phyloP scores from a whole-genome alignment of 2,888 invertebrate species.

The Leptopterna dolabrata region DNA sequence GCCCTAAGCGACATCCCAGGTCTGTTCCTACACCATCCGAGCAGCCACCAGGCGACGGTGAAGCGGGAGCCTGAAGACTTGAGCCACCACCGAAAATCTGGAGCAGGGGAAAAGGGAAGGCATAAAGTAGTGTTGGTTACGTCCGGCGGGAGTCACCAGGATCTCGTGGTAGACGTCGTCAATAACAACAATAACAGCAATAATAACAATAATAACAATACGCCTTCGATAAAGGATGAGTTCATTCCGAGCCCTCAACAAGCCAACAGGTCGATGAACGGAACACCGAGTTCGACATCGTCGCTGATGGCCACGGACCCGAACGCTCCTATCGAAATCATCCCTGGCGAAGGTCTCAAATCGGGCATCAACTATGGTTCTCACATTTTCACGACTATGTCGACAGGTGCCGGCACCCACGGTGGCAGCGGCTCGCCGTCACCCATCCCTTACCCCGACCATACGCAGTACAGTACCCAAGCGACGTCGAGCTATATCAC shows the following conservation, averaged over 20 bases:
- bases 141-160: conserved; percentile 66
- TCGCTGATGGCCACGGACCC: conserved; percentile 72
- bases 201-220: conserved; percentile 69
- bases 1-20: conserved; percentile 70
- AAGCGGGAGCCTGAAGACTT: conserved; percentile 87
- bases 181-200: conserved; percentile 70
- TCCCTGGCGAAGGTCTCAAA: conserved; percentile 68
- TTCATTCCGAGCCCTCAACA: conserved; percentile 73
- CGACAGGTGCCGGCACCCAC: conserved; percentile 58
- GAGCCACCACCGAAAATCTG: conserved; percentile 74
- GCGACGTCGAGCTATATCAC: conserved; percentile 66
- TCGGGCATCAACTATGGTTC: conserved; percentile 75
- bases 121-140: conserved; percentile 68
- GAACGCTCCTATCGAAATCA: conserved; percentile 69
- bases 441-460: conserved; percentile 72
- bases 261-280: conserved; percentile 76
- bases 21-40: conserved; percentile 68
- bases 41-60: conserved; percentile 68
- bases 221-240: conserved; percentile 67
- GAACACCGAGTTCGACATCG: conserved; percentile 76
- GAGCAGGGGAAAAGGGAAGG: conserved; percentile 58
- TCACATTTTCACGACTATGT: conserved; percentile 77
- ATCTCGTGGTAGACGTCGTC: conserved; percentile 70
- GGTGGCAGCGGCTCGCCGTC: conserved; percentile 72
- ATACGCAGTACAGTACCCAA: conserved; percentile 66